Base-by-base conservation (phyloP, 2,797 vertebrate species). In the Bradypus variegatus region DNA sequence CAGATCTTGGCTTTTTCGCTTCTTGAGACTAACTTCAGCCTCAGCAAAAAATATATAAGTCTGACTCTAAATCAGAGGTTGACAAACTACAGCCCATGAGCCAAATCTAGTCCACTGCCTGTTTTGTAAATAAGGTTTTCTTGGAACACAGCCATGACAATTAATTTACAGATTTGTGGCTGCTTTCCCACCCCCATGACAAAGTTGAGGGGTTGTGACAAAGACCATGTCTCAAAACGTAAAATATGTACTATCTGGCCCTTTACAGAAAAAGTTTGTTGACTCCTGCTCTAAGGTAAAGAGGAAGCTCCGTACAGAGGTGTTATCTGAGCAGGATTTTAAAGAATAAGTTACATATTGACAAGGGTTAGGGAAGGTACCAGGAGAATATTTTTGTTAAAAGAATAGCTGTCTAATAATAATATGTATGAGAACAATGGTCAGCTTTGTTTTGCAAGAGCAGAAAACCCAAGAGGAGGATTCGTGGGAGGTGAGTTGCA, bases 111-210 rank as follows among this genome's bases (percentile, higher is more conserved):
- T 67, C 45, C 62, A 27, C 33, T 36, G 33, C 13, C 48, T 60
- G 21, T 38, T 87, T 89, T 88, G 1, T 88, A 77, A 93, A 94
- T 88, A 91, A 94, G 94, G 58, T 62, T 92, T 90, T 76, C 92
- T 62, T 69, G 84, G 38, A 92, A 89, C 73, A 87, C 31, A 90
- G 27, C 12, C 36, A 77, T 18, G 19, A 27, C 15, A n/a, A 5
- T 50, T 75, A 31, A 86, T 53, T 81, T 64, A 81, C 2, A 23
- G 38, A 86, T 25, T 65, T 76, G 4, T 33, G 48, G n/a, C 38
- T 90, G 23, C 36, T 93, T 90, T 79, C 69, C 36, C 6, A 5
- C 70, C 53, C 64, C 29, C 55, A 64, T 8, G 38, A n/a, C 53
- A 82, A 41, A 65, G 33, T 15, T 48, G 29, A 82, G 45, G 23